Evolutionary conservation across 2,888 invertebrate genomes (phyloP), one percentile per base, ranked within the genome.

Genomic region (Cryptocheilus praepositus): DNA sequence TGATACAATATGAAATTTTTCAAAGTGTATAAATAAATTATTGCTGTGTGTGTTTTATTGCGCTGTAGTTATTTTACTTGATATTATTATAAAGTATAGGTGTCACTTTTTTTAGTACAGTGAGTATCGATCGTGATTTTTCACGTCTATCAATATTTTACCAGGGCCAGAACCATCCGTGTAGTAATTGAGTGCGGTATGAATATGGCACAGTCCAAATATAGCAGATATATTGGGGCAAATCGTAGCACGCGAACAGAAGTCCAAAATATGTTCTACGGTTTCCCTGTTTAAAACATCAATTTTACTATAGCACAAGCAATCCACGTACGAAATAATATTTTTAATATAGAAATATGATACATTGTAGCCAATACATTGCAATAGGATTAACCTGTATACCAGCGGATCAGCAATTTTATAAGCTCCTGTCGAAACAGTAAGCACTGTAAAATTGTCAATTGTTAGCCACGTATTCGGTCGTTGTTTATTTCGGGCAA

Each of bases 111-210:
- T 25, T 25, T 25, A 25, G 5, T 25, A 25, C 25, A 25, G 5
- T 5, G 8, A 11, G 49, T 5, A 0, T 7, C 63, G 57, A 43
- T 64, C 46, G 11, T 22, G 55, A 61, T 71, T 22, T 21, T 71
- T 64, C 53, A 71, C 19, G 13, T 71, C 71, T 8, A 71, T 65
- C 16, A 71, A 44, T 3, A 71, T 51, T 55, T 67, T 70, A 1
- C 61, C 64, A 36, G 36, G 1, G 3, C 53, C 54, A 7, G 60
- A 56, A 16, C 22, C 25, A 1, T 43, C 22, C 5, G 13, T 53
- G 36, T 61, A 64, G 46, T 72, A 58, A 15, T 67, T n/a, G n/a
- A 72, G 64, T 3, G 64, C 70, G 15, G 57, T 45, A 3, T 57
- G 25, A 1, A 67, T 44, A 36, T 15, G 36, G 13, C 61, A 28